Evolutionary conservation across 2,888 invertebrate genomes (phyloP), one percentile per base, ranked within the genome.

Genomic region (Napeogenes sylphis): DNA sequence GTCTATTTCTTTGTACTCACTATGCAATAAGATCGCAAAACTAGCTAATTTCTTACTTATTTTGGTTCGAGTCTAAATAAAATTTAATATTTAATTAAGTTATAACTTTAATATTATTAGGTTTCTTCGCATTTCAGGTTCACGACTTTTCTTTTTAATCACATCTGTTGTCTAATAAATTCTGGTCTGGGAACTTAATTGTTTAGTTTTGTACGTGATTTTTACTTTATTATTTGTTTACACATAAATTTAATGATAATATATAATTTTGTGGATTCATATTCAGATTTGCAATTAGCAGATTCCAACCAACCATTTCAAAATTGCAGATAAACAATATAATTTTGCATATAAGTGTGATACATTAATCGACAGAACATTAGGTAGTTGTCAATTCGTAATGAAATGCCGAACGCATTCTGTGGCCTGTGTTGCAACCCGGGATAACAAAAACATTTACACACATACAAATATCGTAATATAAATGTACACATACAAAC

Each of bases 1-100:
- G 77, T 78, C 72, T 66, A 78, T 76, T 79, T 83, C 81, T 85
- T 84, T 82, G 83, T 86, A 82, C 81, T 76, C 77, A 74, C 77
- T 59, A 47, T 38, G 77, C 79, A 78, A 79, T 81, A 81, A 82
- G 83, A 79, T 81, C 80, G 77, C 79, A 78, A 81, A 82, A 82
- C 80, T 80, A 78, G 78, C 82, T 82, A 79, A 78, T 79, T 77
- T 78, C 78, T 76, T 72, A 66, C 64, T 6, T 65, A 64, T 63
- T 62, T 58, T 67, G 68, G 66, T 68, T 58, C 62, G 45, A 61
- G 45, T 65, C 55, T 56, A 56, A 54, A 58, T 62, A 55, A 45
- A 62, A 64, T 64, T 61, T 55, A 30, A 51, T 4, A 6, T 59
- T 53, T 54, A 59, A 59, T 54, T 59, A 45, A 59, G 45, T 55